These are phyloP conservation scores for Lemur catta DNA, from an alignment of 2,797 vertebrate genomes.

Conservation along the genomic window DNA sequence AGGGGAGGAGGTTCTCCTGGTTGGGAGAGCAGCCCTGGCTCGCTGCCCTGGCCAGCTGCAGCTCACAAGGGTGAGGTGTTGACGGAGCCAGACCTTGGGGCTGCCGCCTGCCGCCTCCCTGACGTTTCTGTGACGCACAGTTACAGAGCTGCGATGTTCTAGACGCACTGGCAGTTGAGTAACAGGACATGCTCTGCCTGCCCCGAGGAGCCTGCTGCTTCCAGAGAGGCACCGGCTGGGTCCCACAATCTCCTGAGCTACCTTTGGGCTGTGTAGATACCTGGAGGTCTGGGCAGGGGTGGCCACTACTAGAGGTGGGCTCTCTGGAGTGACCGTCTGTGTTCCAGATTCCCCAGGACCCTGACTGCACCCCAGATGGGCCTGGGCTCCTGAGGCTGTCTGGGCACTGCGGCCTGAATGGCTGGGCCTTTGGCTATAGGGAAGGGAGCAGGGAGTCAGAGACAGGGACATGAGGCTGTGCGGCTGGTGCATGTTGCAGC, in stretches of 20 bases:
- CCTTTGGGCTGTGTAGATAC: accelerated
- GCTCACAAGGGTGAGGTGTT: neutral
- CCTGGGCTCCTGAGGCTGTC: accelerated
- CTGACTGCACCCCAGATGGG: accelerated
- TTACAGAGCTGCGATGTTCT: accelerated
- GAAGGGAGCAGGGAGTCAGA: accelerated
- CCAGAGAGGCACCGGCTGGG: accelerated
- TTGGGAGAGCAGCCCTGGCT: neutral
- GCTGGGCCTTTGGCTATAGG: neutral
- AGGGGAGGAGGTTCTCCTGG: neutral
- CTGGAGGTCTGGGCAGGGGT: neutral
- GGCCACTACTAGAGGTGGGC: accelerated
- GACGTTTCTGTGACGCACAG: accelerated
- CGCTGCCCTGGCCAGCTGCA: neutral
- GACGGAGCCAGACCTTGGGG: neutral
- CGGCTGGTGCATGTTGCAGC: accelerated
- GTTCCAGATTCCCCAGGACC: neutral
- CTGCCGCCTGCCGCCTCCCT: neutral
- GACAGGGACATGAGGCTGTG: too few species aligned
- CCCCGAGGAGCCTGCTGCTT: neutral
- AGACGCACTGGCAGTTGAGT: neutral
- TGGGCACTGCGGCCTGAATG: too few species aligned
- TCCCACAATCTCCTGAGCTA: too few species aligned
- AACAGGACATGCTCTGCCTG: accelerated
- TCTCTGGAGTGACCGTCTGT: neutral